Base-by-base conservation (phyloP, 1,140 invertebrate species). In the Cydia pomonella region DNA sequence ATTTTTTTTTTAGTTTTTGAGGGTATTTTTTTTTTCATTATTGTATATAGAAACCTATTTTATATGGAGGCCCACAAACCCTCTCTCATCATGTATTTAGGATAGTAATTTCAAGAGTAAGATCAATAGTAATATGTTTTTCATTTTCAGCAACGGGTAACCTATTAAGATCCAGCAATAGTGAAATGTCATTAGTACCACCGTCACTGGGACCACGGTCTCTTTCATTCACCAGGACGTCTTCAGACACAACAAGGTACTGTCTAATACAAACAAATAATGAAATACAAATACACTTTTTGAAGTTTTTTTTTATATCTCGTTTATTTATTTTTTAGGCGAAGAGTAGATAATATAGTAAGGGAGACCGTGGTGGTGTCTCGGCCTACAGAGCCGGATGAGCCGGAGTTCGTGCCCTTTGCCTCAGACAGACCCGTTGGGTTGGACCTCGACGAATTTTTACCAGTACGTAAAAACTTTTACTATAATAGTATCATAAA, bases 371-470 rank as follows among this genome's bases (percentile, higher is more conserved):
- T 82, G 23, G 74, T 79, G 16, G 77, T 82, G 16, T 75, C 79
- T 16, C 76, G 82, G 12, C 47, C 78, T 23, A 77, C 79, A 7
- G 85, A 87, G 6, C 79, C 87, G 3, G 90, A 59, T n/a, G 53
- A 94, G 74, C 93, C 94, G 4, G 95, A 96, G 78, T 95, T 96
- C 78, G 94, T 97, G 27, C 96, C 96, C 7, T 95, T 95, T 83
- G 93, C 94, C 16, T 89, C 95, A 6, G 96, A 97, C 81, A 94
- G 95, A 81, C 95, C 97, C 27, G 95, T 95, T 69, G 97, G 96
- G 2, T 92, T 97, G 9, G 96, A 97, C 82, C 94, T 97, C 53
- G 96, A 97, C 78, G 97, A 97, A 79, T 98, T 97, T 88, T 89
- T 98, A 84, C 97, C 97, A 1, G 96, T 97, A 89, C 94, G 94